Conservation (phyloP, 2,797 vertebrate genomes). For the Tachyglossus aculeatus region DNA sequence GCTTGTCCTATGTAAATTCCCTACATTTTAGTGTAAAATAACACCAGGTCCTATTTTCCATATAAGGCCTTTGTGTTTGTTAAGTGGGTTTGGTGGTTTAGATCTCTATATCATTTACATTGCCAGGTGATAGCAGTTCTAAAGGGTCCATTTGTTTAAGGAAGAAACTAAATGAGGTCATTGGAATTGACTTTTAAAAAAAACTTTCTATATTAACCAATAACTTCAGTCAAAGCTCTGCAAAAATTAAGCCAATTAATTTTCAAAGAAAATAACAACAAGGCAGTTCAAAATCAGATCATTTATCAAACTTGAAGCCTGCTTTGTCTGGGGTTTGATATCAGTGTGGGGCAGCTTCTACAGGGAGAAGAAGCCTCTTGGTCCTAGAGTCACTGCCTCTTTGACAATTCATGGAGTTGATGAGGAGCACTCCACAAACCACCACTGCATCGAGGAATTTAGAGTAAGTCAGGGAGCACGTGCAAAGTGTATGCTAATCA, state of each 20-base stretch:
- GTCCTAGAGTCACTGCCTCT: slow-evolving; percentile 47
- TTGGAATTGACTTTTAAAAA: no score
- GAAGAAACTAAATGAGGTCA: not conserved
- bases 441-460: slow-evolving; percentile 53
- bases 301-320: slow-evolving; percentile 54
- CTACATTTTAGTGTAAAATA: no score
- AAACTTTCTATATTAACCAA: slow-evolving; percentile 5
- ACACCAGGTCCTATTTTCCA: no score
- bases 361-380: slow-evolving; percentile 22
- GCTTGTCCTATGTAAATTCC: no score
- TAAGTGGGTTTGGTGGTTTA: slow-evolving; percentile 16
- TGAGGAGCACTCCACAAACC: slow-evolving; percentile 42
- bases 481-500: slow-evolving; percentile 62
- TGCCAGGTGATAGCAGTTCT: not conserved
- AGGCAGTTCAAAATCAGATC: slow-evolving; percentile 49
- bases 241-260: slow-evolving; percentile 60
- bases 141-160: not conserved
- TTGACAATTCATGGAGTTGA: slow-evolving; percentile 46
- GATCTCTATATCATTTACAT: slow-evolving; percentile 13
- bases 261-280: slow-evolving; percentile 48
- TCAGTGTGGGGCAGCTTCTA: slow-evolving; percentile 37
- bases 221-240: slow-evolving; percentile 33
- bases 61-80: no score
- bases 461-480: slow-evolving; percentile 62
- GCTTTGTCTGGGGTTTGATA: slow-evolving; percentile 42